Percentiles rank a stretch among this genome's conserved stretches.
These are phyloP conservation scores for Podargus strigoides DNA, from an alignment of 2,797 vertebrate genomes.

Conservation along the genomic window DNA sequence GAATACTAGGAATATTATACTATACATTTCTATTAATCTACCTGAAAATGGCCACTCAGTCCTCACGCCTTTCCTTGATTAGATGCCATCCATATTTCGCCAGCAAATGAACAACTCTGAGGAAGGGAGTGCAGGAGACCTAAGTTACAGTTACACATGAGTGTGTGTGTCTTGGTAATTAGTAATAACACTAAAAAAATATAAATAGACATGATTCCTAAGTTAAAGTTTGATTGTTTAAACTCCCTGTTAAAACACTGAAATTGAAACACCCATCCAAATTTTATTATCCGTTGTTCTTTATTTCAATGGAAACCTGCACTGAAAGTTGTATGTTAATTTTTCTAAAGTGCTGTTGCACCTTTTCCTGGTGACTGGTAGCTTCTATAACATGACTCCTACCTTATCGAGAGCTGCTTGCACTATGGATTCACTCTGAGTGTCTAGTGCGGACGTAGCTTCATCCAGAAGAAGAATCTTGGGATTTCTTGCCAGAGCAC, in stretches of 20 bases:
- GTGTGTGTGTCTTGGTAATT: neutral
- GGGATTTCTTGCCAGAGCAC: slow-evolving; percentile 76
- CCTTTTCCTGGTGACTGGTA: neutral
- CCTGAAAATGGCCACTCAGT: neutral
- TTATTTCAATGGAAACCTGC: neutral
- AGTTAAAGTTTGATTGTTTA: neutral
- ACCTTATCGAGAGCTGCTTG: slow-evolving; percentile 78
- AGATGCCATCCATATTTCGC: neutral
- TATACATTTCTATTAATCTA: neutral
- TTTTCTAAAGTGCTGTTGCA: neutral
- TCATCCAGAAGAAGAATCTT: slow-evolving; percentile 79
- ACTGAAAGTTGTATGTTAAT: neutral
- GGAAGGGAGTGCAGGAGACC: neutral
- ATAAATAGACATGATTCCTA: rapidly evolving
- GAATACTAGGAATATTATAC: neutral
- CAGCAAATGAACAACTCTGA: neutral
- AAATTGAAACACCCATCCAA: neutral
- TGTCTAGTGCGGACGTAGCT: slow-evolving; percentile 77
- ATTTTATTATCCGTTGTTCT: neutral
- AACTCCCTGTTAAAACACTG: neutral
- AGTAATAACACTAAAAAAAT: neutral
- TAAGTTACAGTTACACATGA: neutral
- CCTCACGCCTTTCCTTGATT: neutral
- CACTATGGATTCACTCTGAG: slow-evolving; percentile 77
- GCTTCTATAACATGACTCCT: neutral